These are phyloP conservation scores for Thysanoteuthis rhombus DNA, from an alignment of 2,888 invertebrate species.

Conservation along the genomic window DNA sequence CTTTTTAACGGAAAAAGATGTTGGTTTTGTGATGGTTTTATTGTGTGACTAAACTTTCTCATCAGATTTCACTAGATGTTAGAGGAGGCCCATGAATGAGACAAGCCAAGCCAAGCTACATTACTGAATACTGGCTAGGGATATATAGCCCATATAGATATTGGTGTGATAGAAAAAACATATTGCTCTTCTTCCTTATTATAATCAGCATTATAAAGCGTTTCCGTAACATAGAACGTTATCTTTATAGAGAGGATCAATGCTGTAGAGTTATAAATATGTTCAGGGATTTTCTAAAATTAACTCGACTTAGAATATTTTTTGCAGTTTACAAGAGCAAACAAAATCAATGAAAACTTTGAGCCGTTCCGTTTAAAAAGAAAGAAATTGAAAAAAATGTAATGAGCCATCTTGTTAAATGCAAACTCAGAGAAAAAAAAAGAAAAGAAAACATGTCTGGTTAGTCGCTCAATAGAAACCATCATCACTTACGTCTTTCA, in stretches of 20 bases:
- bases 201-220: background rate
- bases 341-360: background rate
- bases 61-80: too few relatives aligned
- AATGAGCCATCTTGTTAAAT: background rate
- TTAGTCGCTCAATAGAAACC: too few relatives aligned
- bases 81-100: too few relatives aligned
- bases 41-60: too few relatives aligned
- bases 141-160: too few relatives aligned
- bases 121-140: too few relatives aligned
- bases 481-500: too few relatives aligned
- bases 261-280: background rate
- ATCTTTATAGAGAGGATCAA: background rate
- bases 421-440: background rate
- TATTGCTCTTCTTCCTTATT: background rate
- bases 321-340: background rate
- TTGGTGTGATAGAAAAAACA: too few relatives aligned
- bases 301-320: background rate
- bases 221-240: background rate
- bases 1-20: too few relatives aligned
- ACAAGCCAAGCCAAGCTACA: too few relatives aligned
- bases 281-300: constrained; percentile 12
- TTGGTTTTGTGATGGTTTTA: too few relatives aligned
- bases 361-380: background rate
- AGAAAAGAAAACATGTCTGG: too few relatives aligned
- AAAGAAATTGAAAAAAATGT: background rate